Percentiles rank a stretch among this genome's conserved stretches.
These are phyloP conservation scores for Tipula vernalis DNA, from an alignment of 2,888 invertebrate species.

Conservation along the genomic window DNA sequence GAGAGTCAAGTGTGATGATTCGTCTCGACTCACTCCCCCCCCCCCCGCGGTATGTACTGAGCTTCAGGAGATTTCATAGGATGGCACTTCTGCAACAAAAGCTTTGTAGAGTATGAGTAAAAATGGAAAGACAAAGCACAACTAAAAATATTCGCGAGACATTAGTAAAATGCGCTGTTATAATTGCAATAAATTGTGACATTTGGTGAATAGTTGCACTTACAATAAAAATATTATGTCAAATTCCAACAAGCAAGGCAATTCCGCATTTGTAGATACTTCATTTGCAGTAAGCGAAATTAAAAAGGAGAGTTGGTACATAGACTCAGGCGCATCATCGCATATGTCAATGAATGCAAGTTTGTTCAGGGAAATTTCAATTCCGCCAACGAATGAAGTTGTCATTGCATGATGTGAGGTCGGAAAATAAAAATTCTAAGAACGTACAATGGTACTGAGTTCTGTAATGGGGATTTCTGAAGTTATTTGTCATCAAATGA, in stretches of 20 bases:
- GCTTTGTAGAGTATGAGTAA: no score
- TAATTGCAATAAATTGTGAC: no score
- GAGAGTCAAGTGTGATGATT: no score
- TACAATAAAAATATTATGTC: background rate
- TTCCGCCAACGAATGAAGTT: background rate
- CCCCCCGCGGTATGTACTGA: no score
- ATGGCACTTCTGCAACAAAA: no score
- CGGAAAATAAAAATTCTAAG: background rate
- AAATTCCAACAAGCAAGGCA: background rate
- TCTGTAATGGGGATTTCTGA: background rate
- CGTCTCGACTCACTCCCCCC: no score
- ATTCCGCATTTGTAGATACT: background rate
- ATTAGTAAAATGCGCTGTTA: no score
- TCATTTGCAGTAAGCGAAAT: background rate
- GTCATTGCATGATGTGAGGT: background rate
- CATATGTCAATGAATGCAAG: background rate
- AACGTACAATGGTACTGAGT: background rate
- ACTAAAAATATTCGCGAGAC: no score
- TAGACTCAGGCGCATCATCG: background rate
- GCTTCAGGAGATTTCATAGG: no score
- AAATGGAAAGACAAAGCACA: no score
- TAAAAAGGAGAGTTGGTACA: background rate
- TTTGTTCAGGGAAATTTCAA: background rate
- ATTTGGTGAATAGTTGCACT: no score
- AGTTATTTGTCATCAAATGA: background rate